Evolutionary conservation across 2,888 invertebrate genomes (phyloP).

Genomic region (Abrostola tripartita): DNA sequence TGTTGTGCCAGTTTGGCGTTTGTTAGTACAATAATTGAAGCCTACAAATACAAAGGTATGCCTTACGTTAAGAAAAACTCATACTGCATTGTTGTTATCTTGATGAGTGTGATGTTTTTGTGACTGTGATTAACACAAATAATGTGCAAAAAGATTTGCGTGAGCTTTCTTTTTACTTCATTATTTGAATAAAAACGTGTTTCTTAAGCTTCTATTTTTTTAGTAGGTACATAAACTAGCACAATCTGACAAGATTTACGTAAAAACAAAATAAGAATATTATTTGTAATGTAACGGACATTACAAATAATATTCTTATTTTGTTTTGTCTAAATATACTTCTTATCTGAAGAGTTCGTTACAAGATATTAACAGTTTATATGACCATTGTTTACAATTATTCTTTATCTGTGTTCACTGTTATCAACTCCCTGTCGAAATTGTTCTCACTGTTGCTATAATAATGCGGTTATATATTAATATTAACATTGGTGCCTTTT

Average conservation of each 20-base stretch:
- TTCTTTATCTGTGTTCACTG: constrained; percentile 78
- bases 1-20: constrained; percentile 49
- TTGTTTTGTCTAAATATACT: constrained; percentile 78
- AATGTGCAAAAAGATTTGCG: constrained; percentile 36
- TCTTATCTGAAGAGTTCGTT: constrained; percentile 77
- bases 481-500: constrained; percentile 36
- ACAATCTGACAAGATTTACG: constrained; percentile 40
- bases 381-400: constrained; percentile 83
- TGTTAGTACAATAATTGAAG: constrained; percentile 51
- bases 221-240: constrained; percentile 10
- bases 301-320: constrained; percentile 61
- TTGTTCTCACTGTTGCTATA: constrained; percentile 80
- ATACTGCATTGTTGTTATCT: constrained; percentile 35
- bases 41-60: constrained; percentile 30
- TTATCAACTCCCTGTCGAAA: constrained; percentile 82
- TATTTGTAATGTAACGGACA: constrained; percentile 46
- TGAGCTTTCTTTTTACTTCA: constrained; percentile 18
- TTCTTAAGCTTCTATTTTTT: constrained; percentile 2
- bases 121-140: constrained; percentile 23
- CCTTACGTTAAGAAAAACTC: constrained; percentile 29
- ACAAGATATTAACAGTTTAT: constrained; percentile 69
- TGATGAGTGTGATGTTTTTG: constrained; percentile 34
- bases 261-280: no score
- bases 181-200: constrained; percentile 3
- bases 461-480: constrained; percentile 60